Evolutionary conservation across 2,797 vertebrate genomes (phyloP).

Genomic region (Acanthurus leucopareius): DNA sequence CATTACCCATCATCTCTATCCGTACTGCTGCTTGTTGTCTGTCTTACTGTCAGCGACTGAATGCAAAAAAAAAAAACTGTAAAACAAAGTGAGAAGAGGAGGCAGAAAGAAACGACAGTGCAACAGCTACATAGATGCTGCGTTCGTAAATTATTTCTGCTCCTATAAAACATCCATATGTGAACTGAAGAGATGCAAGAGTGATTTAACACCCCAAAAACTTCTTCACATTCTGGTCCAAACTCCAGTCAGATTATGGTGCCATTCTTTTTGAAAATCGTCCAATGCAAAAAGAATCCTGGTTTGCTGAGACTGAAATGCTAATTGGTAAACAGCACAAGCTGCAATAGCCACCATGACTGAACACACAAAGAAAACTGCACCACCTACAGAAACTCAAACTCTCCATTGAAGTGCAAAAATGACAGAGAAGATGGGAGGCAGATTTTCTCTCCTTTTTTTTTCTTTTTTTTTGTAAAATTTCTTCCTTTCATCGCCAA

Average conservation of each 20-base stretch:
- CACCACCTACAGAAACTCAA: slow-evolving; percentile 24
- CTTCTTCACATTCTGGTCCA: not conserved
- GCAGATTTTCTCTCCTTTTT: not conserved
- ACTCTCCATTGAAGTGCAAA: slow-evolving; percentile 12
- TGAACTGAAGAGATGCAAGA: not conserved
- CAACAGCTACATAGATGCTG: not conserved
- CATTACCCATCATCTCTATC: slow-evolving; percentile 39
- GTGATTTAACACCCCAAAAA: not conserved
- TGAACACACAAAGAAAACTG: slow-evolving; percentile 43
- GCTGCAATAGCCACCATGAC: slow-evolving; percentile 11
- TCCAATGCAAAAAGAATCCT: not conserved
- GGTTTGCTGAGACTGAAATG: slow-evolving; percentile 38
- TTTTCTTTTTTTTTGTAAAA: not conserved
- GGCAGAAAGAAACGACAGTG: not conserved
- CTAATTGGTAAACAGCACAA: slow-evolving; percentile 39
- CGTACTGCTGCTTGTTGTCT: slow-evolving; percentile 38
- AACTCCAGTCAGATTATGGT: not conserved
- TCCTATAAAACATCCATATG: not conserved
- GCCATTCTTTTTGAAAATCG: not conserved
- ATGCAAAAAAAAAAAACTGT: not conserved
- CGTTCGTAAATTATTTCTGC: not conserved
- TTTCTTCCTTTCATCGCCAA: slow-evolving; percentile 4
- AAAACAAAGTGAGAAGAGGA: slow-evolving; percentile 7
- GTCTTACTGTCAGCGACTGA: slow-evolving; percentile 29
- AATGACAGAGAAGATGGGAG: slow-evolving; percentile 7